Conservation (phyloP, 2,113 vertebrate genomes). For the Corythoichthys intestinalis region DNA sequence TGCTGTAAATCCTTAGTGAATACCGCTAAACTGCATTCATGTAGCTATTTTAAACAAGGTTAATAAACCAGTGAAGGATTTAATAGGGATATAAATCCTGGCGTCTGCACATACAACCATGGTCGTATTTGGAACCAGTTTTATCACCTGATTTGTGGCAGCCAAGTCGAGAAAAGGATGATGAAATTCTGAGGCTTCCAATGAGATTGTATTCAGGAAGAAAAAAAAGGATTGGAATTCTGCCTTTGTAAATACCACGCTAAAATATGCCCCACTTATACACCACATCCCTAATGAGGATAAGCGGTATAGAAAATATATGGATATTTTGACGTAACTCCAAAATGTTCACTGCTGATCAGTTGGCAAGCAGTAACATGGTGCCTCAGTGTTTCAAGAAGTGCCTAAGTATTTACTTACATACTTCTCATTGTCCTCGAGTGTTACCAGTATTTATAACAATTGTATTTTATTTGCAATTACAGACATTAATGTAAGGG, state of each 20-base stretch:
- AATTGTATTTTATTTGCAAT: no score
- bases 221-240: background rate
- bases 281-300: background rate
- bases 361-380: no score
- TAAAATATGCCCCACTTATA: background rate
- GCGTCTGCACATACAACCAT: conserved; percentile 24
- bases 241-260: background rate
- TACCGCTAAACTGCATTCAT: conserved; percentile 25
- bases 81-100: conserved; percentile 46
- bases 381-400: no score
- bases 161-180: background rate
- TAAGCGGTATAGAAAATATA: no score
- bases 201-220: background rate
- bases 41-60: conserved; percentile 39
- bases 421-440: no score
- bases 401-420: no score
- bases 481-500: no score
- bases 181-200: background rate
- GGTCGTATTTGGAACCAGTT: conserved; percentile 13
- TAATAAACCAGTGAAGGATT: conserved; percentile 42
- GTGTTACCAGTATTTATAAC: no score
- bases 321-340: no score
- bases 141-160: background rate
- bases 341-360: no score
- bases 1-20: conserved; percentile 41